Conservation (phyloP, 2,888 invertebrate genomes). For the Acronicta psi region DNA sequence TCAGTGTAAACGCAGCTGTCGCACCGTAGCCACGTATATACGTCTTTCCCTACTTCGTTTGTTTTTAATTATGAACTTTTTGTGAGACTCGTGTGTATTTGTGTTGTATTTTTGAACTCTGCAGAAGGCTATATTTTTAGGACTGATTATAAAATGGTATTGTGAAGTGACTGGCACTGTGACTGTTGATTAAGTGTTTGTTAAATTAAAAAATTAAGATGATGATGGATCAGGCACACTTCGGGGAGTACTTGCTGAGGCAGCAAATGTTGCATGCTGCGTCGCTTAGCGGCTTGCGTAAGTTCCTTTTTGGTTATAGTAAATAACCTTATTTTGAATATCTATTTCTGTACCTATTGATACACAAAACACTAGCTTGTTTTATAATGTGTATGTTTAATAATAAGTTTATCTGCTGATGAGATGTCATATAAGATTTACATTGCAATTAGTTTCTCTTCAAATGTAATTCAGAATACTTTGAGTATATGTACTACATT, state of each 20-base stretch:
- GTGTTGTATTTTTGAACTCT: constrained; percentile 57
- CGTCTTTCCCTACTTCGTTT: constrained; percentile 61
- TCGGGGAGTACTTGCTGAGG: constrained; percentile 85
- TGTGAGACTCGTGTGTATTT: constrained; percentile 66
- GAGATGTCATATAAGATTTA: too few relatives aligned
- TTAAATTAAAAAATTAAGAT: constrained; percentile 63
- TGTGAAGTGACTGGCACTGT: constrained; percentile 77
- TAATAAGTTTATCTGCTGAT: too few relatives aligned
- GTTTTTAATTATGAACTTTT: constrained; percentile 78
- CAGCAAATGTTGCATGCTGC: constrained; percentile 87
- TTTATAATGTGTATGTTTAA: too few relatives aligned
- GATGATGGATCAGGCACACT: constrained; percentile 88
- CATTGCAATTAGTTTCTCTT: too few relatives aligned
- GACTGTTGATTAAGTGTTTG: constrained; percentile 60
- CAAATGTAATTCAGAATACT: too few relatives aligned
- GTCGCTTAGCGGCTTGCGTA: constrained; percentile 82
- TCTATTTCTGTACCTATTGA: too few relatives aligned
- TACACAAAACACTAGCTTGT: too few relatives aligned
- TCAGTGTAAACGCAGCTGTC: constrained; percentile 85
- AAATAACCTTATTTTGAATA: not conserved
- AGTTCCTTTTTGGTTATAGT: constrained; percentile 51
- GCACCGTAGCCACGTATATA: constrained; percentile 72
- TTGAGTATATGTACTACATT: too few relatives aligned
- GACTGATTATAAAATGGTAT: constrained; percentile 67
- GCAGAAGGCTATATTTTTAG: constrained; percentile 51